phyloP scores from a whole-genome alignment of 2,113 vertebrate species.

The Nothocercus julius region DNA sequence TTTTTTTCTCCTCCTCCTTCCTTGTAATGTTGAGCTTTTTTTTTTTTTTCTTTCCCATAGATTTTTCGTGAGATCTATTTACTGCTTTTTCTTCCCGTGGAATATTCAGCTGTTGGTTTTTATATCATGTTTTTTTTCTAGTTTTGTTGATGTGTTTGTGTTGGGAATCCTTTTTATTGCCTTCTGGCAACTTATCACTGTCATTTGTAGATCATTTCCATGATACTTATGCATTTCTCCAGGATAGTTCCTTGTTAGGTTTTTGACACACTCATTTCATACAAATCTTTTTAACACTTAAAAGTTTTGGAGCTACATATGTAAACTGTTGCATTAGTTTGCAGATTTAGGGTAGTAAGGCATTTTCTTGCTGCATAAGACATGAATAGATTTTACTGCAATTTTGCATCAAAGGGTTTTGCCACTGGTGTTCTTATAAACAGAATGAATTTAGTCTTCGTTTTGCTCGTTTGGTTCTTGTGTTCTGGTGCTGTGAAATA shows the following conservation, averaged over 20 bases:
- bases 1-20: background rate
- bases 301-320: background rate
- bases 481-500: background rate
- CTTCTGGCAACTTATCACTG: background rate
- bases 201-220: background rate
- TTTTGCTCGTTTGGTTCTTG: background rate
- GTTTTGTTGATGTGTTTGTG: background rate
- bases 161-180: background rate
- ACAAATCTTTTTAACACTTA: background rate
- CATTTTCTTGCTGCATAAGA: background rate
- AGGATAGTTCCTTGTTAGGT: background rate
- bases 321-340: background rate
- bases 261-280: background rate
- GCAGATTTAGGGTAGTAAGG: background rate
- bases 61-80: conserved; percentile 2
- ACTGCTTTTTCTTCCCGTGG: background rate
- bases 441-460: background rate
- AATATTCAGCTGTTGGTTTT: background rate
- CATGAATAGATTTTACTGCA: background rate
- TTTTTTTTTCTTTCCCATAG: background rate
- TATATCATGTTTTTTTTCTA: background rate
- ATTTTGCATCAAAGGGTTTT: background rate
- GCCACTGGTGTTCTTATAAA: background rate
- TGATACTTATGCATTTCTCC: background rate
- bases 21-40: background rate